Percentiles rank a stretch among this genome's conserved stretches.
phyloP scores from a whole-genome alignment of 92 coral and sea anemone species.

The Zoanthus solanderi region DNA sequence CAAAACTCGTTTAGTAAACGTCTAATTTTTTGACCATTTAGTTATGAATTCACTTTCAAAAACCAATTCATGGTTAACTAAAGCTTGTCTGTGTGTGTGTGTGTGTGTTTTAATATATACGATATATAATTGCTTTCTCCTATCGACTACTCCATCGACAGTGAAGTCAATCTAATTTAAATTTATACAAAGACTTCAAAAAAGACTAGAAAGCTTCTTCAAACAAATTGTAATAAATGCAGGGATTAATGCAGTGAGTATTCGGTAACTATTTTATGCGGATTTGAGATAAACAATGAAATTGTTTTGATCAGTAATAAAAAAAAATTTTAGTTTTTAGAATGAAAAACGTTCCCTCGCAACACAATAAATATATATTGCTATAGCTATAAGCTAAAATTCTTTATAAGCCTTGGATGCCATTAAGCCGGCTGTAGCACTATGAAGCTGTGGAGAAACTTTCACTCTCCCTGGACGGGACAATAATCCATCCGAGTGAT shows the following conservation, averaged over 20 bases:
- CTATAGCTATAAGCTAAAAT: too few relatives aligned
- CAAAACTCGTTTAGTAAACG: background rate
- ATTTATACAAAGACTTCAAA: constrained; percentile 17
- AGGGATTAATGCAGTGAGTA: too few relatives aligned
- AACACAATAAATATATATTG: too few relatives aligned
- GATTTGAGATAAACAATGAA: background rate
- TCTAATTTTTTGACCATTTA: background rate
- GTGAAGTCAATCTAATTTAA: background rate
- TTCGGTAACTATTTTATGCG: background rate
- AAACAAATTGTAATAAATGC: background rate
- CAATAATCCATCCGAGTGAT: too few relatives aligned
- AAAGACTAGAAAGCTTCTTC: background rate
- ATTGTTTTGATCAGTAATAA: background rate
- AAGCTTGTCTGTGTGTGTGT: background rate
- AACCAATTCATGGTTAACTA: background rate
- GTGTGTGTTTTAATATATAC: background rate
- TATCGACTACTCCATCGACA: background rate
- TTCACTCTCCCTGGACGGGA: too few relatives aligned
- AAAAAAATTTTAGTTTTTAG: background rate
- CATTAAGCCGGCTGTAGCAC: too few relatives aligned
- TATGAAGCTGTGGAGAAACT: too few relatives aligned
- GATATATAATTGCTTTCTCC: background rate
- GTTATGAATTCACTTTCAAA: background rate
- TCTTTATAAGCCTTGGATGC: too few relatives aligned
- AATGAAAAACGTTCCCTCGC: too few relatives aligned